Evolutionary conservation across 2,113 vertebrate species (phyloP), one percentile per base, ranked within the genome.

Genomic region (Phycodurus eques): DNA sequence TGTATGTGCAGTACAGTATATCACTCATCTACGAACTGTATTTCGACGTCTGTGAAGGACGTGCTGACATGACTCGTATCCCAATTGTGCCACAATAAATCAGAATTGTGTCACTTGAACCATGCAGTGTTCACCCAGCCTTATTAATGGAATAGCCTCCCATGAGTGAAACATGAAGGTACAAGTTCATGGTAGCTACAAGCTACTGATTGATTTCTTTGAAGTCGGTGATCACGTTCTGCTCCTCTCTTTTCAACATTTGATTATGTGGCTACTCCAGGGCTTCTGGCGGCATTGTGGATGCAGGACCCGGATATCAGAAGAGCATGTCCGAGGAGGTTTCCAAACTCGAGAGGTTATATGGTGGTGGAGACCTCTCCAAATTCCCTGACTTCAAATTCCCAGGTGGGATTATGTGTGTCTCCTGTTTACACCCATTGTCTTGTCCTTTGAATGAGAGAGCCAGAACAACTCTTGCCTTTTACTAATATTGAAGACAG

Each of bases 361-460:
- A 92, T 8, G 97, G 97, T 2, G 94, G 93, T 31, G 96, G 93
- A 77, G 96, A 99, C 80, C 80, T 99, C 73, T 88, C 76, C 53
- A 94, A 93, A 47, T 99, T 98, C 75, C 97, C 96, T 0, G 91
- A 93, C n/a, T 93, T 96, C 78, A 95, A 92, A 73, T 99, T 98
- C 90, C 72, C 94, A 83, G 96, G 97, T 97, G 3, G 81, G 91
- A 85, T 35, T 42, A 5, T 46, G 35, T 47, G 14, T 19, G 47
- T n/a, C 33, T 56, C 17, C 5, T 53, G 15, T 67, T 44, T 22
- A 67, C 27, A 39, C 39, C 35, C 1, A 44, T 44, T 42, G 15
- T 35, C 33, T 20, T 63, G 35, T n/a, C 61, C 33, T 44, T 43
- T n/a, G 22, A 57, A n/a, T 12, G 15, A 17, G 5, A 17, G 5